Evolutionary conservation across 2,113 vertebrate species (phyloP).

Genomic region (Tenebrosternarchus preto): DNA sequence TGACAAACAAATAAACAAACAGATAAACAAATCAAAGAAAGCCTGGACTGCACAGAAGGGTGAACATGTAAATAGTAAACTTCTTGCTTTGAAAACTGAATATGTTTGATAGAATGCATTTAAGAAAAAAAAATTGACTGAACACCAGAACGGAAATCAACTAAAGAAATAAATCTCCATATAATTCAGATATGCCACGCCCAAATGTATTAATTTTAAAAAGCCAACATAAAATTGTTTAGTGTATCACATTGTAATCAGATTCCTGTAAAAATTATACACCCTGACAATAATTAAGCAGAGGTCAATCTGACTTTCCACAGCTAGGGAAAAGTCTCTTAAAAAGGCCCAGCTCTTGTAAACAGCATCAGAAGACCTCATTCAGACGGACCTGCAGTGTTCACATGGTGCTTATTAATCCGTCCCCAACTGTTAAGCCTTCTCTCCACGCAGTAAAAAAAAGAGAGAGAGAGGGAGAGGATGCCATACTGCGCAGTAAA

Average conservation of each 20-base stretch:
- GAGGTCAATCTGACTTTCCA: slow-evolving; percentile 52
- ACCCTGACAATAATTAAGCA: slow-evolving; percentile 59
- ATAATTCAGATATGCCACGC: slow-evolving; percentile 13
- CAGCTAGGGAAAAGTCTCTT: slow-evolving; percentile 49
- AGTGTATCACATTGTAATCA: slow-evolving; percentile 46
- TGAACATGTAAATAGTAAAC: background rate
- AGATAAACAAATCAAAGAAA: background rate
- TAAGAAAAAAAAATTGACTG: background rate
- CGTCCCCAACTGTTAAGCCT: slow-evolving; percentile 49
- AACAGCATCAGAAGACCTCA: slow-evolving; percentile 66
- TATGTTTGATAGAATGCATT: background rate
- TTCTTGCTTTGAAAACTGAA: background rate
- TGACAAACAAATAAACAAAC: too few species aligned
- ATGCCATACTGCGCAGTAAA: slow-evolving; percentile 67
- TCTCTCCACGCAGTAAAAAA: slow-evolving; percentile 60
- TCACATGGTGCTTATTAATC: slow-evolving; percentile 63
- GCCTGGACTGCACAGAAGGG: background rate
- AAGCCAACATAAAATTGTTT: slow-evolving; percentile 32
- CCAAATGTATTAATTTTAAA: slow-evolving; percentile 23
- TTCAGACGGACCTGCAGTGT: slow-evolving; percentile 63
- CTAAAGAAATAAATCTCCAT: background rate
- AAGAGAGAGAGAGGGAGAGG: slow-evolving; percentile 67
- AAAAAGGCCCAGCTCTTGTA: slow-evolving; percentile 62
- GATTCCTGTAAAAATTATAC: slow-evolving; percentile 46
- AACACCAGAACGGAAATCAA: background rate